Conservation (phyloP, 2,113 vertebrate genomes). For the Upupa epops region DNA sequence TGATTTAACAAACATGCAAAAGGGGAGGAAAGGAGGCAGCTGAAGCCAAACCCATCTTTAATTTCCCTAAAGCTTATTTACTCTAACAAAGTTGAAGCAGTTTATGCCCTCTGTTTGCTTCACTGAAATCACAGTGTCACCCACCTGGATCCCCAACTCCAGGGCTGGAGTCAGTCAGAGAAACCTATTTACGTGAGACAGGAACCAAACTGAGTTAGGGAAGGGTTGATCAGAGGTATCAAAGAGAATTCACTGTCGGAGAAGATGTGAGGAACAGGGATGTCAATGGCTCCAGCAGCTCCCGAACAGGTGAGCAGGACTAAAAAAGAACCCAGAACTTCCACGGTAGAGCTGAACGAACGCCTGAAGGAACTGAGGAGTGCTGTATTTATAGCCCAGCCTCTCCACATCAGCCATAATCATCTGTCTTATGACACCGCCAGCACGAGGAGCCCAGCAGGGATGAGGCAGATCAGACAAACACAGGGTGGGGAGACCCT, state of each 20-base stretch:
- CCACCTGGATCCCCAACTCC: background rate
- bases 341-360: background rate
- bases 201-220: background rate
- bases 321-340: background rate
- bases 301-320: fast-evolving
- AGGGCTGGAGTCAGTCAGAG: background rate
- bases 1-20: fast-evolving
- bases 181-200: background rate
- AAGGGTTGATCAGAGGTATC: background rate
- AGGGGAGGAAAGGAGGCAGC: background rate
- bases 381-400: background rate
- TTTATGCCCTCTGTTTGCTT: no score
- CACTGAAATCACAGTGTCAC: no score
- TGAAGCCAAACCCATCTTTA: background rate
- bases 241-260: background rate
- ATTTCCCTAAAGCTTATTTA: background rate
- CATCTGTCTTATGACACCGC: background rate
- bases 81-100: background rate
- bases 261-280: background rate
- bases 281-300: background rate
- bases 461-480: background rate
- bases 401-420: background rate
- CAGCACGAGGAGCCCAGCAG: background rate
- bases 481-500: background rate
- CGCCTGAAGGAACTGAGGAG: background rate